Conservation (phyloP, 2,113 vertebrate species). For the Ciconia maguari region DNA sequence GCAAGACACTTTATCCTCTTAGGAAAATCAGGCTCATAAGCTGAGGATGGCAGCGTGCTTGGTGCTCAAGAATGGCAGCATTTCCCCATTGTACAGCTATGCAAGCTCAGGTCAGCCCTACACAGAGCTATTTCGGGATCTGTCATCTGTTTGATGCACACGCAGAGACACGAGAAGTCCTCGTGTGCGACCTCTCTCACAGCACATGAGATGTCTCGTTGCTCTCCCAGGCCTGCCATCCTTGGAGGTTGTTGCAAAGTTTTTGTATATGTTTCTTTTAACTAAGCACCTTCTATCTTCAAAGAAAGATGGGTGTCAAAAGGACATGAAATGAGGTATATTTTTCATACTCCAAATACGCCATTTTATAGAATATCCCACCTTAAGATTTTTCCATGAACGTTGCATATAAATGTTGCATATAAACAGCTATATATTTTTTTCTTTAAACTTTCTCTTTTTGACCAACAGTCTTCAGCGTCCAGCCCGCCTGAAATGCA, state of each 20-base stretch:
- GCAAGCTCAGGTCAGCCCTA: not conserved
- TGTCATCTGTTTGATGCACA: not conserved
- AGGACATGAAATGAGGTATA: not conserved
- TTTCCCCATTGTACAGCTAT: accelerated
- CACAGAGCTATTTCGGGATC: not conserved
- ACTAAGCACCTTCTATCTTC: not conserved
- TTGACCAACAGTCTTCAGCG: not conserved
- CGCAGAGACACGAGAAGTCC: accelerated
- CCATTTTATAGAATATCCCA: not conserved
- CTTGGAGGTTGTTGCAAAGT: not conserved
- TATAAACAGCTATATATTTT: not conserved
- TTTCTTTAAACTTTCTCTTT: not conserved
- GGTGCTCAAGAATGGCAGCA: not conserved
- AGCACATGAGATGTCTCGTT: accelerated
- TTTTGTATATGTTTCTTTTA: not conserved
- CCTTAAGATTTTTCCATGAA: not conserved
- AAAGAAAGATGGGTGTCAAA: not conserved
- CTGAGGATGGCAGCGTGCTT: not conserved
- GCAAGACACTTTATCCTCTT: conserved; percentile 2
- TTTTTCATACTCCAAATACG: not conserved
- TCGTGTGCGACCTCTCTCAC: accelerated
- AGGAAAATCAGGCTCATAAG: not conserved
- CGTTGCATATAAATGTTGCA: not conserved
- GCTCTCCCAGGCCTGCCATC: not conserved
- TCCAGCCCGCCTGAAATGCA: not conserved